phyloP scores from a whole-genome alignment of 2,888 invertebrate genomes.

The Cephus rjabovi region DNA sequence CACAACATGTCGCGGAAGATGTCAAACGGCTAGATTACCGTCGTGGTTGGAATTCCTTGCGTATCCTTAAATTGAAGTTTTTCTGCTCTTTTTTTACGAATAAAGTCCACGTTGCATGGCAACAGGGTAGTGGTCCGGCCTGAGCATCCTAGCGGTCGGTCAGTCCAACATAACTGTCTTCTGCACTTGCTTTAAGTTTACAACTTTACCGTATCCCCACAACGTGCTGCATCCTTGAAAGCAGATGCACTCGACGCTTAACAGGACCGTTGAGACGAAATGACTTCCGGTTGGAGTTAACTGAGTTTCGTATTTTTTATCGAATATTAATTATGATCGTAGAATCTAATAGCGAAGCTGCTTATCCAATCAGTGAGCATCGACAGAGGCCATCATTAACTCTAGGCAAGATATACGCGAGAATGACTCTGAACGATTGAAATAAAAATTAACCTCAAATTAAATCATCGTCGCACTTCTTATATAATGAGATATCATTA shows the following conservation, averaged over 20 bases:
- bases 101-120: constrained; percentile 40
- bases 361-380: too few species aligned
- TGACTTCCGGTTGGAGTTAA: background rate
- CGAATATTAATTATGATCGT: background rate
- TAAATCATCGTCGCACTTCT: too few species aligned
- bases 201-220: constrained; percentile 33
- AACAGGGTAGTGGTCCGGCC: constrained; percentile 35
- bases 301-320: background rate
- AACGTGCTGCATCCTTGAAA: constrained; percentile 27
- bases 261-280: background rate
- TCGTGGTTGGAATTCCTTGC: background rate
- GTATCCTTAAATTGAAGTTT: background rate
- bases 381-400: too few species aligned
- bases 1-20: too few species aligned
- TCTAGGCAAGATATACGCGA: too few species aligned
- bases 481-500: too few species aligned
- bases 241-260: constrained; percentile 5
- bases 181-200: constrained; percentile 34
- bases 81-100: background rate
- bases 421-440: too few species aligned
- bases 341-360: too few species aligned
- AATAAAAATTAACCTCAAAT: too few species aligned
- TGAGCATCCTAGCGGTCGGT: constrained; percentile 51
- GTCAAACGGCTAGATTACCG: too few species aligned
- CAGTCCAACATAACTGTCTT: constrained; percentile 58